Base-by-base conservation (phyloP, 2,797 vertebrate genomes). In the Bufotes viridis region DNA sequence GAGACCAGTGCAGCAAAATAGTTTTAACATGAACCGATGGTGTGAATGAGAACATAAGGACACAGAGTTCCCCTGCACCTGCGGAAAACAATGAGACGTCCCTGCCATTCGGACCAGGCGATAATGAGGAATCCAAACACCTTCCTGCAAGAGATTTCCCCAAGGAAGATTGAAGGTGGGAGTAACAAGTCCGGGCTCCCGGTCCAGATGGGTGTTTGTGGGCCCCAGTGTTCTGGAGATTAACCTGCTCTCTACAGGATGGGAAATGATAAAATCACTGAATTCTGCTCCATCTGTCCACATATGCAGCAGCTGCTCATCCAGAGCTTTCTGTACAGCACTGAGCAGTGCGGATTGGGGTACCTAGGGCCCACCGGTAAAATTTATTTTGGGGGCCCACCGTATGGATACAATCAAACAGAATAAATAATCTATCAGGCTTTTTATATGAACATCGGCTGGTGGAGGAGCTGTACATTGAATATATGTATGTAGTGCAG, bases 41-140 rank as follows among this genome's bases (percentile, higher is more conserved):
- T 49, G 29, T 70, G 14, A 34, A 34, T 72, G 15, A 49, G 70
- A 7, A 10, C 70, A 20, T n/a, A 70, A 29, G 67, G 13, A 69
- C 67, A 34, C 24, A 15, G 67, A 20, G 29, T 42, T 72, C 15
- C 70, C 42, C 70, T 42, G 70, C 70, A 18, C 34, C 29, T 72
- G 70, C 29, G 18, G 34, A 42, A 42, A 42, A 72, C 26, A 20
- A 72, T 69, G 14, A 14, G 11, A 42, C 17, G 14, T 18, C 17
- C 0, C 69, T 72, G 29, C 10, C 29, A 42, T 72, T 17, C 8
- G 70, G 29, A 9, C 26, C 29, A 20, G 70, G 70, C 10, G 70
- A 72, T 72, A 72, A 72, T 72, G 70, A 34, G 20, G 29, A 69
- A 29, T 15, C 67, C 67, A 69, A 42, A 72, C 29, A 72, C 70